phyloP scores from a whole-genome alignment of 2,888 invertebrate species.

The Atrina japonica region DNA sequence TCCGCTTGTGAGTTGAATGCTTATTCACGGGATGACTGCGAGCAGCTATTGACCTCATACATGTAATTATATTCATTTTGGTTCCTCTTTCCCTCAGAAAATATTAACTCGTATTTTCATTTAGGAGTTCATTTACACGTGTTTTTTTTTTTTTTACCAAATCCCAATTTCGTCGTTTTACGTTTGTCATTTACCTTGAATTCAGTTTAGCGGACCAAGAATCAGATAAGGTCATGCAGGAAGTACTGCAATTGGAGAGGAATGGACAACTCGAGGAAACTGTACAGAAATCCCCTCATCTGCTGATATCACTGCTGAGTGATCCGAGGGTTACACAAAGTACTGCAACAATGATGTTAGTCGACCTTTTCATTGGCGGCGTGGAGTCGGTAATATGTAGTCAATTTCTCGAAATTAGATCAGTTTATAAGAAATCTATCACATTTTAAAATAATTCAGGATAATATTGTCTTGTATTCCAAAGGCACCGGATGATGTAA shows the following conservation, averaged over 20 bases:
- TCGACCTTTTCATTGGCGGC: slow-evolving; percentile 44
- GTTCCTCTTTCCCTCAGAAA: too few species aligned
- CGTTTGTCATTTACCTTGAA: not conserved
- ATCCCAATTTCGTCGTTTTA: not conserved
- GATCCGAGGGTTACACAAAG: slow-evolving; percentile 28
- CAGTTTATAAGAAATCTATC: too few species aligned
- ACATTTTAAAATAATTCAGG: too few species aligned
- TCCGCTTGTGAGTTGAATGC: too few species aligned
- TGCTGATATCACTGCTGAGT: slow-evolving; percentile 43
- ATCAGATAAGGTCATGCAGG: slow-evolving; percentile 22
- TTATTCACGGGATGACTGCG: too few species aligned
- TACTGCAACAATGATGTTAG: slow-evolving; percentile 24
- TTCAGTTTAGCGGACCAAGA: slow-evolving; percentile 30
- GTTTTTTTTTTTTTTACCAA: not conserved
- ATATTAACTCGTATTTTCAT: not conserved
- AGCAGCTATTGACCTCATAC: too few species aligned
- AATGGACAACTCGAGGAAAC: slow-evolving; percentile 37
- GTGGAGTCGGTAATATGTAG: slow-evolving; percentile 56
- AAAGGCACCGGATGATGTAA: too few species aligned
- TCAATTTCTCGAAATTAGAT: too few species aligned
- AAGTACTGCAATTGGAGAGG: slow-evolving; percentile 12
- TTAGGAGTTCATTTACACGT: too few species aligned
- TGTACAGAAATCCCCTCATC: slow-evolving; percentile 44
- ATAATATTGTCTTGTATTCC: too few species aligned
- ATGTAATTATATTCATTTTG: too few species aligned